Evolutionary conservation across 2,113 vertebrate genomes (phyloP), one percentile per base, ranked within the genome.

Genomic region (Lepus timidus): DNA sequence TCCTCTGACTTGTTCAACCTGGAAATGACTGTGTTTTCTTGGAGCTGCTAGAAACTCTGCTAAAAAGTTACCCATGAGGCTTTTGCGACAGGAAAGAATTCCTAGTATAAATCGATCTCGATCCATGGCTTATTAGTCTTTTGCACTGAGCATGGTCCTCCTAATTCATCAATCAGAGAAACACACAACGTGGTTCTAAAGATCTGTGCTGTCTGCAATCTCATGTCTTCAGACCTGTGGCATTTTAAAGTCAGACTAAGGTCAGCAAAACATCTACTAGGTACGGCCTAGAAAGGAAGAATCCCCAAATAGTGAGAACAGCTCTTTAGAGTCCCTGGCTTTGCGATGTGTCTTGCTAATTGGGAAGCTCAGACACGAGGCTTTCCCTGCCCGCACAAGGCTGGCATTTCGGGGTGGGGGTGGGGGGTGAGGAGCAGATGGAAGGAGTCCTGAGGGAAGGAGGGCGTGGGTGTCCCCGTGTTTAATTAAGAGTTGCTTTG

Each of bases 401-500:
- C 87, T 96, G 92, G 51, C 64, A 88, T 96, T 95, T 92, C 81
- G 51, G 85, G 29, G 79, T 44, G 75, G 65, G 51, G 51, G 65
- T 49, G 82, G 75, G 75, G 49, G 81, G 52, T 80, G 73, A 55
- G 92, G n/a, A 94, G 93, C 93, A 97, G 96, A 93, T 94, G 93
- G 94, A 97, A 95, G 93, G 91, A 91, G 96, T 95, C 95, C 94
- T 84, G 85, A 96, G 94, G 91, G 96, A 97, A 95, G 94, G 80
- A 93, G 96, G 95, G 94, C 81, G 94, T 96, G 91, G 95, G 95
- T 95, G 94, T 94, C 88, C 96, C 83, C 39, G 64, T 65, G 76
- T 96, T 96, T 97, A 97, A 97, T 96, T 93, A 96, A 93, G 95
- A 96, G 92, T 94, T 95, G 92, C 84, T 96, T 97, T 97, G 95